Evolutionary conservation across 2,797 vertebrate genomes (phyloP).

Genomic region (Rhadinocentrus ornatus): DNA sequence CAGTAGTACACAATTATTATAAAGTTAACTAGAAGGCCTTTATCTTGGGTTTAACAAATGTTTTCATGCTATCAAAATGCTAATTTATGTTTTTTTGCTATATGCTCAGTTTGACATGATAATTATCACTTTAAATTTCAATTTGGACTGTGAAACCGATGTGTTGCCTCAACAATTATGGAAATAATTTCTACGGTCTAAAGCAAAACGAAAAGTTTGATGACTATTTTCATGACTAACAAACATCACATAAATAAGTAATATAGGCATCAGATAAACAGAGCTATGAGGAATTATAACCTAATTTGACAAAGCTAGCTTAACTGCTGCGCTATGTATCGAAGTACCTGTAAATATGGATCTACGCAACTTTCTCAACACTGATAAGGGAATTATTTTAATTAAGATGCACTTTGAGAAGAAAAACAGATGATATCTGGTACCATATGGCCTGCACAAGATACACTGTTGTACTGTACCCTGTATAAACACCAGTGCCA

Average conservation of each 20-base stretch:
- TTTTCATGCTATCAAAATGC: neutral
- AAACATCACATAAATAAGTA: neutral
- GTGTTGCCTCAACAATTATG: too few species aligned
- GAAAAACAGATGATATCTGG: conserved; percentile 47
- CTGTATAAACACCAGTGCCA: conserved; percentile 42
- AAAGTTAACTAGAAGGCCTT: neutral
- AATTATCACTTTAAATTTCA: neutral
- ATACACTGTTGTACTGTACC: conserved; percentile 34
- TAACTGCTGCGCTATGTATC: neutral
- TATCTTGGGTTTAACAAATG: neutral
- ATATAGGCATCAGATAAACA: neutral
- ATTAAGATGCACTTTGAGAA: conserved; percentile 32
- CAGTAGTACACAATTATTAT: neutral
- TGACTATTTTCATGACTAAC: neutral
- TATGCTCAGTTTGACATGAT: neutral
- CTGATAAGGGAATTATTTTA: conserved; percentile 29
- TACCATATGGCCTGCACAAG: conserved; percentile 53
- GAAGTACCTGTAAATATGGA: neutral
- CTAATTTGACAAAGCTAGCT: neutral
- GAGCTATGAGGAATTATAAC: neutral
- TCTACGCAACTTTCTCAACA: conserved; percentile 28
- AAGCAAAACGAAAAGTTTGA: neutral
- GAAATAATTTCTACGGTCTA: neutral
- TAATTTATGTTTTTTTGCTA: neutral
- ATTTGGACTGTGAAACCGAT: too few species aligned